A percentile compares a stretch with the other conserved stretches of the same genome.
phyloP scores from a whole-genome alignment of 2,113 vertebrate genomes.

The Paraplagusia blochii region DNA sequence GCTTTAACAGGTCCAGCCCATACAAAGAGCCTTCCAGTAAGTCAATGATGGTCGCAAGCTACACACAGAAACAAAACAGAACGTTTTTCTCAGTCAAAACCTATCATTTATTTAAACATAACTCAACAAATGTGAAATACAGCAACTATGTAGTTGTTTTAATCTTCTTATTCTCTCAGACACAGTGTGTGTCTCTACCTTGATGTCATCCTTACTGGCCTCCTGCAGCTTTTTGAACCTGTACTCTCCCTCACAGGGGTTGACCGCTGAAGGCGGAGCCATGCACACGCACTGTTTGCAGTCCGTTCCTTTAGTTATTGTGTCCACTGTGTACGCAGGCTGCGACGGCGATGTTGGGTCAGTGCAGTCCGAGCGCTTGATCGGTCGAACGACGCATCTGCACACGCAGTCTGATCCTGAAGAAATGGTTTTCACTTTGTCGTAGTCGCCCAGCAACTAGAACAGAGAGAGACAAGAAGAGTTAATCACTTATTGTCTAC shows the following conservation, averaged over 20 bases:
- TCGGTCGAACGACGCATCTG: conserved; percentile 88
- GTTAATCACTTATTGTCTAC: no score
- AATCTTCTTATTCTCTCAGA: no score
- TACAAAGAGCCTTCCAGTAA: conserved; percentile 90
- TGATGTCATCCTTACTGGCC: conserved; percentile 81
- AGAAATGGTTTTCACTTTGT: conserved; percentile 91
- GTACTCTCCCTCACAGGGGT: conserved; percentile 92
- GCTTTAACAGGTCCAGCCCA: conserved; percentile 89
- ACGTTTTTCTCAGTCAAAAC: no score
- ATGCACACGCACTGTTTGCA: conserved; percentile 92
- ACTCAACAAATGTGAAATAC: no score
- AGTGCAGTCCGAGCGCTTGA: conserved; percentile 83
- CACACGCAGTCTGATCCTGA: conserved; percentile 88
- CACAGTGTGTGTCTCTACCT: conserved; percentile 71
- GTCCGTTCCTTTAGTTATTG: conserved; percentile 85
- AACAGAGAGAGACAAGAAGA: conserved; percentile 1
- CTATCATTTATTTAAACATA: no score
- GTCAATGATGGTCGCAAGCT: conserved; percentile 88
- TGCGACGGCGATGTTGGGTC: conserved; percentile 49
- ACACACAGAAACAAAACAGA: conserved; percentile 13
- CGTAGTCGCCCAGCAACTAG: conserved; percentile 88
- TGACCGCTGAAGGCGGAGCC: conserved; percentile 88
- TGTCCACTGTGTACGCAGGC: conserved; percentile 90
- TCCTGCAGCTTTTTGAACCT: conserved; percentile 88
- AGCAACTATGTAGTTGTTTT: no score